Percentiles rank a stretch among this genome's conserved stretches.
Evolutionary conservation across 2,888 invertebrate genomes (phyloP).

Genomic region (Aspidiotus rigidus): DNA sequence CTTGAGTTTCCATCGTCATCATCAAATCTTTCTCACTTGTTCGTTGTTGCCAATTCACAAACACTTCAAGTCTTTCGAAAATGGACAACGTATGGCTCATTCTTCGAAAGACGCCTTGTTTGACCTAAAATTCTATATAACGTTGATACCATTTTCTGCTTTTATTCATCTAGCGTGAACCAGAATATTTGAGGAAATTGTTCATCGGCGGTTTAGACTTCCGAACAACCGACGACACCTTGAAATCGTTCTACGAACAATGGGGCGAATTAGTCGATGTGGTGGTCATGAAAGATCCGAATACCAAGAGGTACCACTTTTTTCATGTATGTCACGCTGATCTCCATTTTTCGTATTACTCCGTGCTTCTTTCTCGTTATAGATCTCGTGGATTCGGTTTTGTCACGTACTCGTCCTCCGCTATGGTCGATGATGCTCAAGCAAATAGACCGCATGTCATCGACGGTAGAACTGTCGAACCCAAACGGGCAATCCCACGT

Average conservation of each 20-base stretch:
- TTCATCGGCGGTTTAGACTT: slow-evolving; percentile 51
- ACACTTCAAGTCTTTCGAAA: no score
- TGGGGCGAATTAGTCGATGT: slow-evolving; percentile 50
- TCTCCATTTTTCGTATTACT: background rate
- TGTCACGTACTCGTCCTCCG: slow-evolving; percentile 49
- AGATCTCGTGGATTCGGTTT: slow-evolving; percentile 54
- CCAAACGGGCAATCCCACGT: slow-evolving; percentile 48
- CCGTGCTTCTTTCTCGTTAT: background rate
- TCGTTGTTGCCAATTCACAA: no score
- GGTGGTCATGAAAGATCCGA: slow-evolving; percentile 50
- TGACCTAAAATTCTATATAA: no score
- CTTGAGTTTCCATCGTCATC: no score
- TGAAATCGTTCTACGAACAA: slow-evolving; percentile 48
- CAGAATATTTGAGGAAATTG: slow-evolving; percentile 45
- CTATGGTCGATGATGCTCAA: slow-evolving; percentile 52
- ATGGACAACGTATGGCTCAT: no score
- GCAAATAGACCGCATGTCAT: slow-evolving; percentile 51
- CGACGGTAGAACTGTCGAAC: slow-evolving; percentile 52
- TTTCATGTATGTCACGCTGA: background rate
- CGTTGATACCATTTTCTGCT: background rate
- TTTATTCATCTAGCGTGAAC: slow-evolving; percentile 37
- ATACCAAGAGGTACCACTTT: slow-evolving; percentile 44
- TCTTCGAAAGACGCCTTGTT: no score
- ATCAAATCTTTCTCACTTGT: no score
- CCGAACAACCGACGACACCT: slow-evolving; percentile 47